Evolutionary conservation across 2,888 invertebrate species (phyloP), one percentile per base, ranked within the genome.

Genomic region (Spodoptera picta): DNA sequence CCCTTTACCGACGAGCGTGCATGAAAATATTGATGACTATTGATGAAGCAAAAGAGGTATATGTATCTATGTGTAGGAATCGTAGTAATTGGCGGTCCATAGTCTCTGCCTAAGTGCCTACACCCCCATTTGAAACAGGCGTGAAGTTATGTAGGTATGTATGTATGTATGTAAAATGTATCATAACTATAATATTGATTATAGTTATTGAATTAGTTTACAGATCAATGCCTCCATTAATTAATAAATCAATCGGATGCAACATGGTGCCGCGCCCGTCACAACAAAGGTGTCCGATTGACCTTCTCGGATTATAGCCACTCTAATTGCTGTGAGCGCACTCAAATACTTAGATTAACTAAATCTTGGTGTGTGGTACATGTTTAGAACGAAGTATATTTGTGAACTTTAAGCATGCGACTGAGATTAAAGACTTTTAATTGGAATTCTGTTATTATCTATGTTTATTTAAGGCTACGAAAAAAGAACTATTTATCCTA

Each of bases 231-330:
- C n/a, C 19, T 24, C 56, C 55, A 69, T 59, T 14, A 46, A 63
- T 55, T 42, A 31, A 42, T 2, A 51, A 48, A 54, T 60, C 54
- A 73, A 72, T 60, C 65, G 57, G 2, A 24, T 57, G 51, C 50
- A 12, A 59, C 52, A 10, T 19, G 12, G 43, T 19, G 27, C 42
- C 36, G 24, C 44, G 14, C 24, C 24, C 46, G 47, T 53, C 50
- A 50, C 57, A 65, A 73, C 52, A 79, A 67, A 70, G 63, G 63
- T 74, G 62, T 63, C 51, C 67, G n/a, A 63, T 64, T 66, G 59
- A 68, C 81, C 80, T 79, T 79, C 74, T 27, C 42, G 36, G 42
- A 52, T 69, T 62, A 74, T 66, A 43, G 47, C 49, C 59, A 49
- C 51, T 79, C 72, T 73, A 74, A 81, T 76, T 73, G 66, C 53